Evolutionary conservation across 2,888 invertebrate genomes (phyloP), one percentile per base, ranked within the genome.

Genomic region (Scrobipalpa costella): DNA sequence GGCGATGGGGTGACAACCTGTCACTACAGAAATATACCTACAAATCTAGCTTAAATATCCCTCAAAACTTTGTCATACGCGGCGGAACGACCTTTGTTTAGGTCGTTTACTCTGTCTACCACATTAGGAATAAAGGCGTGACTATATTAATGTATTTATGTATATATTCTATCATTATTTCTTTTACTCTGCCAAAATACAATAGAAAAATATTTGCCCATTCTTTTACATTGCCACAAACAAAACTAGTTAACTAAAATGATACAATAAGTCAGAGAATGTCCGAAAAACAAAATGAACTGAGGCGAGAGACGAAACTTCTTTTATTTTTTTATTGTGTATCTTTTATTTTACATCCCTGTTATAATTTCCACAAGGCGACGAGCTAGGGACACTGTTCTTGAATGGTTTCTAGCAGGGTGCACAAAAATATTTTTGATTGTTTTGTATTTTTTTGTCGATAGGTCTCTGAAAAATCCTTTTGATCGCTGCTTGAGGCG

Each of bases 191-290:
- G n/a, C n/a, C 55, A 55, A 55, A 33, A 27, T 55, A 34, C 34
- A n/a, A 34, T 34, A 34, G 34, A 27, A 17, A n/a, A 38, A 40
- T 7, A 58, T 40, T 40, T 40, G 9, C 0, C 38, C 13, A n/a
- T 17, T 40, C 21, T 21, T 19, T 19, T 57, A 36, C 38, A 36
- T 57, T 15, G 15, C 19, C 21, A 38, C 68, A 70, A 79, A 78
- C 76, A 81, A 81, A 83, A 79, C 80, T 79, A 82, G 83, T 86
- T 84, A 83, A 79, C 81, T 75, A 74, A 83, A 86, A 85, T 83
- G 79, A 84, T 83, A 86, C 89, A 88, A 88, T 89, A 88, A 89
- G 88, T 88, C 81, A 78, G 69, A 66, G 74, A 75, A 74, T 70
- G 71, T 64, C 70, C 65, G 63, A 84, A 74, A 34, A 65, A 66